These are phyloP conservation scores for Pteria penguin DNA, from an alignment of 2,888 invertebrate species.

Conservation along the genomic window DNA sequence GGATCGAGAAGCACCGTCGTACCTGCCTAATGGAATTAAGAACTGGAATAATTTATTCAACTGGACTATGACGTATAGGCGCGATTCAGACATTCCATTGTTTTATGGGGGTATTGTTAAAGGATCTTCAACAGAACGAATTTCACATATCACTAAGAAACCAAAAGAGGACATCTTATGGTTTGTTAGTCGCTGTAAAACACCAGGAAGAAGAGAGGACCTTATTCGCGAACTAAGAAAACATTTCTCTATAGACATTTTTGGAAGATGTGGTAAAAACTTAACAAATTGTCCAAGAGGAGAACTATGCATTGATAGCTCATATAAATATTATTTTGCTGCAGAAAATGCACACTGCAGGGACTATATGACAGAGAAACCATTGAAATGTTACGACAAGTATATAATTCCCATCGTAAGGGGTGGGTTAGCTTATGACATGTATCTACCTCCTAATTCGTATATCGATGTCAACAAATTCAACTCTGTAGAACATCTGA, in stretches of 20 bases:
- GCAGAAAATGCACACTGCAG: constrained; percentile 98
- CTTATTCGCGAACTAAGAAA: constrained; percentile 91
- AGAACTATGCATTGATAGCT: constrained; percentile 92
- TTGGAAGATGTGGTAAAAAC: constrained; percentile 72
- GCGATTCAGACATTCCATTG: constrained; percentile 95
- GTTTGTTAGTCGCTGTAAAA: constrained; percentile 98
- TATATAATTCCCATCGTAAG: background rate
- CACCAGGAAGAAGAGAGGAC: constrained; percentile 91
- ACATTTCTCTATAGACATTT: constrained; percentile 84
- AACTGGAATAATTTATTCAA: constrained; percentile 87
- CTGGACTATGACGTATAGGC: constrained; percentile 97
- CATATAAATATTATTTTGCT: constrained; percentile 97
- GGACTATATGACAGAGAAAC: constrained; percentile 97
- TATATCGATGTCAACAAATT: background rate
- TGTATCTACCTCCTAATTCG: background rate
- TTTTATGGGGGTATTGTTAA: constrained; percentile 97
- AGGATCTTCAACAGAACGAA: constrained; percentile 85
- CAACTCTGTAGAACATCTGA: background rate
- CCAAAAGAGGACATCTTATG: constrained; percentile 87
- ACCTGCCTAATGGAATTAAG: background rate
- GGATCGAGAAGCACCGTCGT: background rate
- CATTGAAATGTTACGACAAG: constrained; percentile 85
- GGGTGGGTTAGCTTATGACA: background rate
- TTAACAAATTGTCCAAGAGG: constrained; percentile 84
- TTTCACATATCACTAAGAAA: constrained; percentile 24